Conservation (phyloP, 2,113 vertebrate species). For the Larimichthys polyactis region DNA sequence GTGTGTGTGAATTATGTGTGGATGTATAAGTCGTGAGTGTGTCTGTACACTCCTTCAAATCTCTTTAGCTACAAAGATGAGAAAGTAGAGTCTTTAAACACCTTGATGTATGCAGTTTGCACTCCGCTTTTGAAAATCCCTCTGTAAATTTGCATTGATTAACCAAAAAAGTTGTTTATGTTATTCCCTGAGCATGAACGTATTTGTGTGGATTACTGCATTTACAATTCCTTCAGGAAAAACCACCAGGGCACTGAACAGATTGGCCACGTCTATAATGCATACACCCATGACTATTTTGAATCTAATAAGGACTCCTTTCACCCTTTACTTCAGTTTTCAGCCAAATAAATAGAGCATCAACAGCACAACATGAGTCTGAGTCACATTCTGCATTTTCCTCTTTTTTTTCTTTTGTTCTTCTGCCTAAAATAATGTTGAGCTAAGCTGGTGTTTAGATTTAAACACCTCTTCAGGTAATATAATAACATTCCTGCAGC, state of each 20-base stretch:
- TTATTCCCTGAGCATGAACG: not conserved
- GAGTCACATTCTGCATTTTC: constrained; percentile 33
- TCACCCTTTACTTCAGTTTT: constrained; percentile 7
- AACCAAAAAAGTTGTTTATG: not conserved
- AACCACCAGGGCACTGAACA: not conserved
- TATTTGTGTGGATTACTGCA: not conserved
- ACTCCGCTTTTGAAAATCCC: not conserved
- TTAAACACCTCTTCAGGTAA: not conserved
- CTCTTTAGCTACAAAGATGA: constrained; percentile 12
- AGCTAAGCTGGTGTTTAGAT: constrained; percentile 3
- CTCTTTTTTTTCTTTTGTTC: too few relatives aligned
- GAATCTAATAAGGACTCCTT: not conserved
- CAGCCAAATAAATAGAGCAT: not conserved
- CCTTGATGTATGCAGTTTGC: constrained; percentile 14
- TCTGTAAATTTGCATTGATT: constrained; percentile 8
- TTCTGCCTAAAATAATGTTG: constrained; percentile 22
- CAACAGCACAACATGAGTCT: constrained; percentile 9
- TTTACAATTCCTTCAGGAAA: constrained; percentile 2
- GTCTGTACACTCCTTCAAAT: constrained; percentile 4
- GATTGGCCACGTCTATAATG: not conserved
- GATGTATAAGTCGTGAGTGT: not conserved
- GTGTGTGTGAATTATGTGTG: not conserved
- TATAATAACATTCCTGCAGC: not conserved
- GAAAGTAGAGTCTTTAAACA: not conserved
- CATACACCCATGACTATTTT: not conserved